Conservation (phyloP, 1,140 invertebrate species). For the Panagrolaimus sp. region DNA sequence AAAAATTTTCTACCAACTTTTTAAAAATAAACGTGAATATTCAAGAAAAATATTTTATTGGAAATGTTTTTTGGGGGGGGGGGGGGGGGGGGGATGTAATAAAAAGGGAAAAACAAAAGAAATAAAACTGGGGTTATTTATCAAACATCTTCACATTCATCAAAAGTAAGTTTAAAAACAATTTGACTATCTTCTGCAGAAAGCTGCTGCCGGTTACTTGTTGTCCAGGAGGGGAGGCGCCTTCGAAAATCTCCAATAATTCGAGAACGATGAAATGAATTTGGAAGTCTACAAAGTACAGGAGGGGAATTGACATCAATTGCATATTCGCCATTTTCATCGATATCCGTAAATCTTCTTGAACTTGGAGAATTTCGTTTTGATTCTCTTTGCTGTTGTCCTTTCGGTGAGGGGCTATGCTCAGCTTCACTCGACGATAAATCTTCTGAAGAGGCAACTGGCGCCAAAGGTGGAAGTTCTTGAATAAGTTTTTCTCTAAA, state of each 20-base stretch:
- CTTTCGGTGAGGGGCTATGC: constrained; percentile 10
- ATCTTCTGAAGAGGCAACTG: constrained; percentile 55
- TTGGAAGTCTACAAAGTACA: constrained; percentile 29
- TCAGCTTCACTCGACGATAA: constrained; percentile 45
- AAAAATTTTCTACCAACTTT: too few relatives aligned
- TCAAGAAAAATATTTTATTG: too few relatives aligned
- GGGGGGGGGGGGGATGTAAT: too few relatives aligned
- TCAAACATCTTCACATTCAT: not conserved
- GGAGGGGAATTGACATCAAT: constrained; percentile 51
- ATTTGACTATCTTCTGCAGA: not conserved
- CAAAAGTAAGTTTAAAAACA: constrained; percentile 10
- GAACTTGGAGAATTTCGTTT: constrained; percentile 13
- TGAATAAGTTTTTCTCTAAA: constrained; percentile 55
- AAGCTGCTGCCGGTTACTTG: not conserved
- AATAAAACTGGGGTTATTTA: too few relatives aligned
- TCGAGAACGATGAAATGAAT: not conserved
- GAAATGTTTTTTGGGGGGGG: too few relatives aligned
- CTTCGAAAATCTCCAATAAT: not conserved
- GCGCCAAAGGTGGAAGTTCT: constrained; percentile 55
- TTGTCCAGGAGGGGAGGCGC: not conserved
- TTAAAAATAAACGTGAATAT: too few relatives aligned
- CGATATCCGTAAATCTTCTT: not conserved
- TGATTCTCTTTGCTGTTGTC: not conserved
- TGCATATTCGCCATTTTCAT: constrained; percentile 44
- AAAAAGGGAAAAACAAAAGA: too few relatives aligned